phyloP scores from a whole-genome alignment of 64 coral and sea anemone genomes.

The Exaiptasia diaphana region DNA sequence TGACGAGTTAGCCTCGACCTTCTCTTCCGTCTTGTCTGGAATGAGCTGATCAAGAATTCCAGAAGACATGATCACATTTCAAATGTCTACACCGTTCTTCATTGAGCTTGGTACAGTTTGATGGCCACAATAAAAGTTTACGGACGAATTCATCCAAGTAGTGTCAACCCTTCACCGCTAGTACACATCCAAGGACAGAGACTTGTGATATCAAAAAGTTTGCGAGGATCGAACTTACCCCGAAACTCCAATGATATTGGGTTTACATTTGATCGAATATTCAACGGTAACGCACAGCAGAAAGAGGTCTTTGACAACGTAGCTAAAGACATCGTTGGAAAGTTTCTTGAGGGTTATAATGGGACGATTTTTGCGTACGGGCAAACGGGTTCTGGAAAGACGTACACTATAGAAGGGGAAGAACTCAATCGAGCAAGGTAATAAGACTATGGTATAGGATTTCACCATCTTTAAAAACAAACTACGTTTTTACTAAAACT shows the following conservation, averaged over 20 bases:
- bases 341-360: conserved; percentile 48
- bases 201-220: neutral
- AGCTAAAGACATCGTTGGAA: conserved; percentile 31
- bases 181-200: neutral
- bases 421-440: neutral
- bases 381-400: conserved; percentile 52
- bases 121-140: conserved; percentile 58
- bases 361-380: conserved; percentile 63
- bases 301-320: conserved; percentile 26
- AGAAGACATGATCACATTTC: neutral
- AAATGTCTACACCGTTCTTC: neutral
- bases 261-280: conserved; percentile 26
- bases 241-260: neutral
- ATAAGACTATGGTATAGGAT: too few relatives aligned
- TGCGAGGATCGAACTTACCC: neutral
- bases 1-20: too few relatives aligned
- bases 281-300: conserved; percentile 9
- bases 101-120: neutral
- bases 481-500: too few relatives aligned
- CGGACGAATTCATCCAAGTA: conserved; percentile 23
- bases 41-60: neutral
- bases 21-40: too few relatives aligned
- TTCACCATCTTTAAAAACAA: too few relatives aligned
- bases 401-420: conserved; percentile 40
- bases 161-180: neutral